Conservation (phyloP, 2,797 vertebrate species). For the Lophius americanus region DNA sequence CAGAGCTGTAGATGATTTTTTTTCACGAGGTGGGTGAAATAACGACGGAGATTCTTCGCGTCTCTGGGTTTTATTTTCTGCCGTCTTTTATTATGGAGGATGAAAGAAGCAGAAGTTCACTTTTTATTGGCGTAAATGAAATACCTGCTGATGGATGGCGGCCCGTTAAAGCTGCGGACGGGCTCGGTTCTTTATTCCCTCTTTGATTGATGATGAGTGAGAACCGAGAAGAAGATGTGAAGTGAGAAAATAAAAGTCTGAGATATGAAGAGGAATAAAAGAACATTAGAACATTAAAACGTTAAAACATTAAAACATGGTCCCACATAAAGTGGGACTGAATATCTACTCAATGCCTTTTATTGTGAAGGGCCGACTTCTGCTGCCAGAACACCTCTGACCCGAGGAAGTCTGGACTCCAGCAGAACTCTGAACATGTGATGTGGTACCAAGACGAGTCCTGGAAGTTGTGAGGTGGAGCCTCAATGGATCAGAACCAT, state of each 20-base stretch:
- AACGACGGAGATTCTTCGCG: not conserved
- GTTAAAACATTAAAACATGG: slow-evolving; percentile 8
- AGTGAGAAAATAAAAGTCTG: slow-evolving; percentile 45
- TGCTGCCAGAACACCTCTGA: no score
- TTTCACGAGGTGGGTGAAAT: not conserved
- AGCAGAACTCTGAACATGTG: no score
- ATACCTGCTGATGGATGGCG: slow-evolving; percentile 26
- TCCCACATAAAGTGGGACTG: not conserved
- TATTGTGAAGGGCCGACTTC: no score
- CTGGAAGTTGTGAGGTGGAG: no score
- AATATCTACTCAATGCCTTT: no score
- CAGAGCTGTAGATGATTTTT: no score
- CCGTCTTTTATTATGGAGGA: slow-evolving; percentile 6
- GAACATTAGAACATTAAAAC: slow-evolving; percentile 23
- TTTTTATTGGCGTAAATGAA: slow-evolving; percentile 37
- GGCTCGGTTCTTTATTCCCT: slow-evolving; percentile 21
- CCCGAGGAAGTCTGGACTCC: no score
- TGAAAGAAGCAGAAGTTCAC: slow-evolving; percentile 26
- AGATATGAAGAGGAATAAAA: slow-evolving; percentile 33
- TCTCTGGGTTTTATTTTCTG: not conserved
- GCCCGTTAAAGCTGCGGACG: slow-evolving; percentile 28
- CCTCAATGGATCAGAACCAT: no score
- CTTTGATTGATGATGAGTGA: slow-evolving; percentile 8
- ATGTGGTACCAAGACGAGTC: no score
- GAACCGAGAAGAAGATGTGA: slow-evolving; percentile 27